Base-by-base conservation (phyloP, 2,888 invertebrate species). In the Polydrusus pterygomalis region DNA sequence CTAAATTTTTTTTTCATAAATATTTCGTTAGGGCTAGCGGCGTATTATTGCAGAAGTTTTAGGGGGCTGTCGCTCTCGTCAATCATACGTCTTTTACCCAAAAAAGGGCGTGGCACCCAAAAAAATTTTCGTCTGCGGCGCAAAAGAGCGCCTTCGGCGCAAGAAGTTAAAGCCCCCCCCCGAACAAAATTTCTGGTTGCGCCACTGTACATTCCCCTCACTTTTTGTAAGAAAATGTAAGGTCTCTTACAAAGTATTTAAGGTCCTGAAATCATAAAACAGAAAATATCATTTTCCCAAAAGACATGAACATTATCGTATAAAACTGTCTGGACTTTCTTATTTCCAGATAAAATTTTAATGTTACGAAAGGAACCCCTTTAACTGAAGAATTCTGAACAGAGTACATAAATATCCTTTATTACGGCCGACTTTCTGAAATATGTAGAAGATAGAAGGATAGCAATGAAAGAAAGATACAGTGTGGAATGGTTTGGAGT, bases 301-400 rank as follows among this genome's bases (percentile, higher is more conserved):
- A 6, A 43, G 2, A 43, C 13, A 43, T n/a, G 6, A 43, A 43
- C 9, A 43, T 43, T n/a, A 3, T 13, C 43, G 1, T n/a, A 43
- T 43, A 43, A 43, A 43, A 43, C n/a, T n/a, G 43, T 43, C 13
- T 43, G n/a, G 43, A 43, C 43, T n/a, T 34, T 34, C n/a, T n/a
- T n/a, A 43, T 13, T n/a, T 1, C n/a, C n/a, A 3, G 0, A 43
- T 43, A n/a, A 43, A 43, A 43, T n/a, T 13, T 13, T n/a, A 43
- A 43, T 13, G n/a, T n/a, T 13, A n/a, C n/a, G 13, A 25, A 25
- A n/a, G 1, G 25, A n/a, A 43, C 13, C n/a, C 1, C n/a, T 43
- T n/a, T 3, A 43, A n/a, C 43, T 13, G 13, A n/a, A 43, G n/a
- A 43, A 43, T 43, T 43, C 43, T 1, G 13, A 43, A 43, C n/a